These are phyloP conservation scores for Ageneiosus marmoratus DNA, from an alignment of 2,113 vertebrate species.

Conservation along the genomic window DNA sequence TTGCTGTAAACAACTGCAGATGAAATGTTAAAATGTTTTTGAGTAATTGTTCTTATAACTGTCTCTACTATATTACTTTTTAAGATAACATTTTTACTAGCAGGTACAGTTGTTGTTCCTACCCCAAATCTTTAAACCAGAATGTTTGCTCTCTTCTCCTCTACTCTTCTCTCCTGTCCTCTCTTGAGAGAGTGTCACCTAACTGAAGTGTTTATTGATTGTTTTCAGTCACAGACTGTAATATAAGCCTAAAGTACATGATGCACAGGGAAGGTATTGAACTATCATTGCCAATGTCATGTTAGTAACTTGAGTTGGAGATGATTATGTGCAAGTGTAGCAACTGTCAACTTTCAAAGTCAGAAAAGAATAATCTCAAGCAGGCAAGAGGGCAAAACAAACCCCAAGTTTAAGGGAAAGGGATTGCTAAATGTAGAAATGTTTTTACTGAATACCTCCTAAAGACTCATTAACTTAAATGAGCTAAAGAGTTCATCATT, in stretches of 20 bases:
- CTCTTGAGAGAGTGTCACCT: neutral
- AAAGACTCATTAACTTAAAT: neutral
- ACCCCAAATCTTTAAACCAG: neutral
- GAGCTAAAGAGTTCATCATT: neutral
- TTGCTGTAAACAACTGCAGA: too few species aligned
- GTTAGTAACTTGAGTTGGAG: neutral
- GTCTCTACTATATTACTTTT: neutral
- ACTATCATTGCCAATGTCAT: neutral
- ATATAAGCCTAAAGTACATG: neutral
- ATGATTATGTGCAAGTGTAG: neutral
- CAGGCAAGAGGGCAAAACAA: neutral
- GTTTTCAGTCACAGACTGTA: neutral
- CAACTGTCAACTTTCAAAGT: neutral
- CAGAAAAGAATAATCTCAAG: constrained; percentile 2
- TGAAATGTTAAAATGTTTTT: neutral
- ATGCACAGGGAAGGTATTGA: neutral
- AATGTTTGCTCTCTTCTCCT: neutral
- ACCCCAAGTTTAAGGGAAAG: neutral
- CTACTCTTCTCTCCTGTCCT: neutral
- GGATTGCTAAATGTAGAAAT: neutral
- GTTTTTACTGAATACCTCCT: neutral
- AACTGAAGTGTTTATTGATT: neutral
- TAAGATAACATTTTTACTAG: neutral
- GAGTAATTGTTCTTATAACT: neutral
- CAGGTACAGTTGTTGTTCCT: neutral